Conservation (phyloP, 2,797 vertebrate genomes). For the Glossophaga mutica region DNA sequence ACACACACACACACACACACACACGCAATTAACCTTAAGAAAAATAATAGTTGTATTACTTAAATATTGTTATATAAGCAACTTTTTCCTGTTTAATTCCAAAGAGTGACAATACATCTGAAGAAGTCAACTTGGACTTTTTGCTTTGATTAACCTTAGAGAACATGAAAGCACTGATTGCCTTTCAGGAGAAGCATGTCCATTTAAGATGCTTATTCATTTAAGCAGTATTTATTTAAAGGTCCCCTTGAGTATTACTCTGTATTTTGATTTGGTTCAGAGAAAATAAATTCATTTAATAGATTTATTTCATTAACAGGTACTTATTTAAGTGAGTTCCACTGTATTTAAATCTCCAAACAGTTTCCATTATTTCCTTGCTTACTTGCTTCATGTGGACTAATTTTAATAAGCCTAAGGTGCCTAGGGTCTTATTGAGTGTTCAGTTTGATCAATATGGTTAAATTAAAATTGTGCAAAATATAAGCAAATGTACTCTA, state of each 20-base stretch:
- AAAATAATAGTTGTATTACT: constrained; percentile 23
- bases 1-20: neutral
- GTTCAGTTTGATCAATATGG: constrained; percentile 87
- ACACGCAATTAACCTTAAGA: constrained; percentile 22
- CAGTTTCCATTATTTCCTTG: constrained; percentile 84
- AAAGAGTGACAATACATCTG: constrained; percentile 58
- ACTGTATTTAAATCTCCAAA: constrained; percentile 84
- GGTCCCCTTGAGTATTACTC: constrained; percentile 66
- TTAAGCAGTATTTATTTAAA: constrained; percentile 70
- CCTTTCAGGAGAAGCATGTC: constrained; percentile 51
- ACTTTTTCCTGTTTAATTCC: constrained; percentile 54
- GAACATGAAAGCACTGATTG: constrained; percentile 34
- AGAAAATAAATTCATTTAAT: constrained; percentile 82
- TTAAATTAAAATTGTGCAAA: constrained; percentile 88
- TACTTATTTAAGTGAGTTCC: constrained; percentile 85
- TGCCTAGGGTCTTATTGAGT: constrained; percentile 88
- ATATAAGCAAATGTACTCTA: constrained; percentile 87
- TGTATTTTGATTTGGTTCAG: constrained; percentile 78
- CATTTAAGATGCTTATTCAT: constrained; percentile 64
- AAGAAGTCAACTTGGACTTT: constrained; percentile 60
- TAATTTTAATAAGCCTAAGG: constrained; percentile 87
- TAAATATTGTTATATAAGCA: constrained; percentile 55
- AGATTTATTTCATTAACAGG: constrained; percentile 86
- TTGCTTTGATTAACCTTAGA: constrained; percentile 63
- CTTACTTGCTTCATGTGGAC: constrained; percentile 85